Base-by-base conservation (phyloP, 2,888 invertebrate genomes). In the Drosophila kuntzei region DNA sequence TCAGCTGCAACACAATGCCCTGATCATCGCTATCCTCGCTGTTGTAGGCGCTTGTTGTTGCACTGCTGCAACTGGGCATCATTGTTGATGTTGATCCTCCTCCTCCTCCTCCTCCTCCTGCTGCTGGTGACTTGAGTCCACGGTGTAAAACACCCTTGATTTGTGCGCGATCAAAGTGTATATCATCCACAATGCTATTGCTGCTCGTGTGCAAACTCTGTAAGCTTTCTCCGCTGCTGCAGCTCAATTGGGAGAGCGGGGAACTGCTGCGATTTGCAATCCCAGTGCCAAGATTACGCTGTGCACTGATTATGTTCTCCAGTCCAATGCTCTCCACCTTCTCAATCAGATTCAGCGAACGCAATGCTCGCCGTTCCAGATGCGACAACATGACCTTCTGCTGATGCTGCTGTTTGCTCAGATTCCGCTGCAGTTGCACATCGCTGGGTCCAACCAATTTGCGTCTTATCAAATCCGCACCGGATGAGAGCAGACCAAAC, bases 191-290 rank as follows among this genome's bases (percentile, higher is more conserved):
- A 83, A 92, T 76, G 90, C 91, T 82, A 37, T 90, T 84, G 87
- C 91, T 79, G 66, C 90, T 90, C 43, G 92, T 91, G 92, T 91
- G 79, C 88, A 94, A 54, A 91, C 94, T 93, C 91, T 95, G 95
- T 14, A 96, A 92, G 84, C 96, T 96, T 2, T n/a, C 36, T 0
- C 70, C 75, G 27, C 65, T 43, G 49, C 95, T 95, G 53, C 67
- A 67, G 63, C 96, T 96, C 53, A 96, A 91, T 92, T 96, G 96
- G 72, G 96, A 95, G 95, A 97, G 96, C 1, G 96, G 96, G 89
- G 96, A 96, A 14, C 89, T 82, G 63, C 95, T 94, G 6, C 95
- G 93, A 95, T 95, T 93, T 92, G 91, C 92, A 39, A 92, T 91
- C 22, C 92, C 92, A 27, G 90, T 94, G 12, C 95, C 94, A 7